Conservation (phyloP, 2,888 invertebrate genomes). For the Lepidocyrtinus sp. region DNA sequence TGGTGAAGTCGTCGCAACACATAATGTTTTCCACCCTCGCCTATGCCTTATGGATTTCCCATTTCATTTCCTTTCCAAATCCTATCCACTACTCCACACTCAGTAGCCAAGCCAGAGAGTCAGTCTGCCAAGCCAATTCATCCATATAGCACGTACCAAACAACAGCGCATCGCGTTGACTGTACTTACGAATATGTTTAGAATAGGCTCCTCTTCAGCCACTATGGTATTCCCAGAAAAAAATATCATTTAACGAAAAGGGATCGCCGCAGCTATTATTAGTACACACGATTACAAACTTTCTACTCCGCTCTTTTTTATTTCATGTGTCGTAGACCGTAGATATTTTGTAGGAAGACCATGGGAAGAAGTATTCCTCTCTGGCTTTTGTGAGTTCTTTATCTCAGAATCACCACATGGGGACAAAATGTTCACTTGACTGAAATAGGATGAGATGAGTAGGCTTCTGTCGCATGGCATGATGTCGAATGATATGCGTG, state of each 20-base stretch:
- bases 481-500: background rate
- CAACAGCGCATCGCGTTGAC: too few species aligned
- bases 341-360: slow-evolving; percentile 12
- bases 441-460: background rate
- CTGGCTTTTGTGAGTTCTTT: background rate
- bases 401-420: too few species aligned
- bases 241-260: background rate
- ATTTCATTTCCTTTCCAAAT: background rate
- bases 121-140: background rate
- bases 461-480: background rate
- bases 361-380: background rate
- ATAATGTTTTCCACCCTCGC: background rate
- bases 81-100: background rate
- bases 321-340: slow-evolving; percentile 5
- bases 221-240: slow-evolving; percentile 1
- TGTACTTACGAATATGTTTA: too few species aligned
- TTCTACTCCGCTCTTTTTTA: slow-evolving; percentile 1
- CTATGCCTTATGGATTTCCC: background rate
- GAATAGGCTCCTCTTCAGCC: background rate
- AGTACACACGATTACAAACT: background rate
- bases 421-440: too few species aligned
- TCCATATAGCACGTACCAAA: background rate
- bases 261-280: slow-evolving; percentile 1
- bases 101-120: too few species aligned
- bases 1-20: background rate